Evolutionary conservation across 2,888 invertebrate species (phyloP).

Genomic region (Hipparchia sbordonii): DNA sequence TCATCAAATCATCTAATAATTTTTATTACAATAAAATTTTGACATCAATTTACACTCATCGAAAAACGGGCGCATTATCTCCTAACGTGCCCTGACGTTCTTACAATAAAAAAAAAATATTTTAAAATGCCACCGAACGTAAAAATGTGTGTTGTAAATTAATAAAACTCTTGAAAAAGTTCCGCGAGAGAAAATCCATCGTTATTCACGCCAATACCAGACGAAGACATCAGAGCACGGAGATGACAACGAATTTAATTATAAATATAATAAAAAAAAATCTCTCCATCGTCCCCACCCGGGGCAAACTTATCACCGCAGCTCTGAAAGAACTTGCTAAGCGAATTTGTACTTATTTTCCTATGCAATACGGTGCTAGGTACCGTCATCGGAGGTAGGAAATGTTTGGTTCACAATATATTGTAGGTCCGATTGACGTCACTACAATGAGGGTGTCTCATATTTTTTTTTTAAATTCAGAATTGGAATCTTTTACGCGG

Average conservation of each 20-base stretch:
- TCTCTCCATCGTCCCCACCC: constrained; percentile 71
- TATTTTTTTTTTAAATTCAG: constrained; percentile 66
- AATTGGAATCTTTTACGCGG: constrained; percentile 65
- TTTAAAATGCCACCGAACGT: constrained; percentile 29
- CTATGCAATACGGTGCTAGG: constrained; percentile 45
- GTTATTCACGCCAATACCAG: constrained; percentile 76
- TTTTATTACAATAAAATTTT: neutral
- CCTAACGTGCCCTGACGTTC: constrained; percentile 32
- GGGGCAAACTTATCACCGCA: constrained; percentile 54
- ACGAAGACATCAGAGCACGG: constrained; percentile 68
- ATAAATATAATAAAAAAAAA: constrained; percentile 80
- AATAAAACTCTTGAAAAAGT: constrained; percentile 63
- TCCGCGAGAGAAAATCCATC: constrained; percentile 63
- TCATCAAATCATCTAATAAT: no score
- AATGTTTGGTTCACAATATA: constrained; percentile 65
- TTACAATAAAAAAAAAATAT: constrained; percentile 34
- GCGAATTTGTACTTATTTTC: constrained; percentile 61
- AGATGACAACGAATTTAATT: constrained; percentile 82
- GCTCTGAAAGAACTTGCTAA: constrained; percentile 49
- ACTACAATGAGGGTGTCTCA: constrained; percentile 73
- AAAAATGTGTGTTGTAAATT: constrained; percentile 50
- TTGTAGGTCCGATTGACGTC: constrained; percentile 75
- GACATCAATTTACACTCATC: constrained; percentile 26
- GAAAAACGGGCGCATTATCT: constrained; percentile 24
- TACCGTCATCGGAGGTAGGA: constrained; percentile 42